phyloP scores from a whole-genome alignment of 1,140 invertebrate species.

The Rhyzopertha dominica region DNA sequence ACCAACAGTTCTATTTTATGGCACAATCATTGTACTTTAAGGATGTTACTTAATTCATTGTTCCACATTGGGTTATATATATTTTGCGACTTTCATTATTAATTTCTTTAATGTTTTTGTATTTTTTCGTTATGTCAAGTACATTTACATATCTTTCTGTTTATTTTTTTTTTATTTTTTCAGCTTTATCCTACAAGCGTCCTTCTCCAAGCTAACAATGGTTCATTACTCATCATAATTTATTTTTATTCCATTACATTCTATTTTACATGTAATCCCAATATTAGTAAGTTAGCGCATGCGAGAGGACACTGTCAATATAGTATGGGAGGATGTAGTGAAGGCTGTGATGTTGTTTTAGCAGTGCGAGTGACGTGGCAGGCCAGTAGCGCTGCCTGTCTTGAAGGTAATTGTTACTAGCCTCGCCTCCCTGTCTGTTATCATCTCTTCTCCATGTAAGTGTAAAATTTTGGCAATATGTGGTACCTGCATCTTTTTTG shows the following conservation, averaged over 20 bases:
- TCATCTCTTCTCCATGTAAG: slow-evolving; percentile 17
- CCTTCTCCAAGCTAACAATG: slow-evolving; percentile 27
- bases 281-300: slow-evolving; percentile 8
- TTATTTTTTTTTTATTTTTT: slow-evolving; percentile 30
- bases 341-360: slow-evolving; percentile 42
- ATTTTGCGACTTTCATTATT: slow-evolving; percentile 5
- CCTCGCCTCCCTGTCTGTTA: slow-evolving; percentile 26
- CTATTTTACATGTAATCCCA: slow-evolving; percentile 6
- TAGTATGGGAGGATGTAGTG: slow-evolving; percentile 19
- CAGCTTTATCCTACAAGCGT: slow-evolving; percentile 30
- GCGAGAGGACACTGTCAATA: slow-evolving; percentile 1
- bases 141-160: too few relatives aligned
- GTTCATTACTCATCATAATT: slow-evolving; percentile 1
- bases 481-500: background rate
- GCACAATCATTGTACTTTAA: too few relatives aligned
- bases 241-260: slow-evolving; percentile 8
- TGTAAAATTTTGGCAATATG: background rate
- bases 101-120: slow-evolving; percentile 8
- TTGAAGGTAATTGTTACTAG: slow-evolving; percentile 40
- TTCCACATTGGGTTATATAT: slow-evolving; percentile 5
- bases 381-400: slow-evolving; percentile 40
- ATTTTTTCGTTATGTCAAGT: too few relatives aligned
- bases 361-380: slow-evolving; percentile 42
- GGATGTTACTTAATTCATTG: too few relatives aligned
- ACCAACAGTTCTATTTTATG: too few relatives aligned